Percentiles rank a stretch among this genome's conserved stretches.
phyloP scores from a whole-genome alignment of 2,113 vertebrate genomes.

The Craseonycteris thonglongyai region DNA sequence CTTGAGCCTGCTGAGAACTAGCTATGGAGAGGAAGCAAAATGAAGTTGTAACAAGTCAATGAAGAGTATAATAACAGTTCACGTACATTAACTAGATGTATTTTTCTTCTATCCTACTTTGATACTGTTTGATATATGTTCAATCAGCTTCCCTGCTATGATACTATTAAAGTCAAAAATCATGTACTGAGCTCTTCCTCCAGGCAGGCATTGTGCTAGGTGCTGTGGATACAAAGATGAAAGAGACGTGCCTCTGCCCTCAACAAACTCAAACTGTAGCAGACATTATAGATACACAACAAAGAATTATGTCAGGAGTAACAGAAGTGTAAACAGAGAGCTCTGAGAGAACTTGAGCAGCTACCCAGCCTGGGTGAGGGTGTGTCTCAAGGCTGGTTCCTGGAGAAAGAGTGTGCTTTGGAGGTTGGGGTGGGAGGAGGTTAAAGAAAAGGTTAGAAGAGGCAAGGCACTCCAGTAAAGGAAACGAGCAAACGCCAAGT shows the following conservation, averaged over 20 bases:
- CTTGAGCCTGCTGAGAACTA: background rate
- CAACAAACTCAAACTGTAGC: background rate
- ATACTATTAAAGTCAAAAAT: background rate
- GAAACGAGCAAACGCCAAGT: background rate
- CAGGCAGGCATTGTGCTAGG: background rate
- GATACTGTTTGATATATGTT: background rate
- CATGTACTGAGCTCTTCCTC: background rate
- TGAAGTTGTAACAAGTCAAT: background rate
- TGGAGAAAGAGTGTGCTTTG: background rate
- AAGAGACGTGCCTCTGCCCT: background rate
- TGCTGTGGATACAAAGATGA: background rate
- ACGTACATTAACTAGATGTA: background rate
- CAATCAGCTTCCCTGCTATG: background rate
- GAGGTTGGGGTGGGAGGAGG: fast-evolving
- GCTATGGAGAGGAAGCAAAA: background rate
- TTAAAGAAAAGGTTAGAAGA: background rate
- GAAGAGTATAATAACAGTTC: background rate
- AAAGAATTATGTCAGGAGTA: background rate
- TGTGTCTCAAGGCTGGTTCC: background rate
- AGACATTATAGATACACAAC: background rate
- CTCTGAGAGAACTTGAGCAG: background rate
- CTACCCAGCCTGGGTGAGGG: background rate
- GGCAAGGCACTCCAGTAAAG: background rate
- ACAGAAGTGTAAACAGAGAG: background rate
- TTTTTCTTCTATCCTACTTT: background rate